Evolutionary conservation across 2,113 vertebrate genomes (phyloP).

Genomic region (Cyanoramphus novaezelandiae): DNA sequence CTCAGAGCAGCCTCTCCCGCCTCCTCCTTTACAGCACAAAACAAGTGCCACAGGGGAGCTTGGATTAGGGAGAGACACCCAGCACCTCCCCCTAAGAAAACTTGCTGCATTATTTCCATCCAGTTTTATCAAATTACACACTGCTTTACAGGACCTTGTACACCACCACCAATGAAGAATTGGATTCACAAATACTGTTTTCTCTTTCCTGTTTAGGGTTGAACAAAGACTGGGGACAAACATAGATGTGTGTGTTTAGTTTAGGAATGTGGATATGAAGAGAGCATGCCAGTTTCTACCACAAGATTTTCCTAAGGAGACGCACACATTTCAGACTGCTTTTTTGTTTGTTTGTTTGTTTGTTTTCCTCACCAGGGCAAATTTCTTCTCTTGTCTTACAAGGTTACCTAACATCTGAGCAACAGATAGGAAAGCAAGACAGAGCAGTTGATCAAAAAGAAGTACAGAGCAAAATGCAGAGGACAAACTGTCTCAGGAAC

Average conservation of each 20-base stretch:
- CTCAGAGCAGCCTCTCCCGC: constrained; percentile 12
- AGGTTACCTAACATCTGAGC: not conserved
- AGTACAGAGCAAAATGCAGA: not conserved
- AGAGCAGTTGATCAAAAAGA: not conserved
- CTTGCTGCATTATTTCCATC: constrained; percentile 27
- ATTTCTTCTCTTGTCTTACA: not conserved
- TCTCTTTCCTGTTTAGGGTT: not conserved
- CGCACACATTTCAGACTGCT: not conserved
- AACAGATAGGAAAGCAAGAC: constrained; percentile 39
- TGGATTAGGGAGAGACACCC: not conserved
- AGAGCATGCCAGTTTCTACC: not conserved
- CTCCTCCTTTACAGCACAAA: constrained; percentile 11
- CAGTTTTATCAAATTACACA: not conserved
- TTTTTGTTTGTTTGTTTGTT: not conserved
- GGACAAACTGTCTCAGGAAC: not conserved
- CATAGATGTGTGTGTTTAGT: not conserved
- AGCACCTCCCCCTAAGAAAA: constrained; percentile 31
- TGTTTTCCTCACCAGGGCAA: not conserved
- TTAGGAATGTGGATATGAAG: not conserved
- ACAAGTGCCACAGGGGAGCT: constrained; percentile 17
- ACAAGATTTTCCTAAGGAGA: not conserved
- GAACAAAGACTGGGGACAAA: not conserved
- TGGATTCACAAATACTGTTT: not conserved
- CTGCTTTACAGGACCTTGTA: not conserved
- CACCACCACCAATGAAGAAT: not conserved